These are phyloP conservation scores for Odobenus rosmarus DNA, from an alignment of 2,113 vertebrate species.

Conservation along the genomic window DNA sequence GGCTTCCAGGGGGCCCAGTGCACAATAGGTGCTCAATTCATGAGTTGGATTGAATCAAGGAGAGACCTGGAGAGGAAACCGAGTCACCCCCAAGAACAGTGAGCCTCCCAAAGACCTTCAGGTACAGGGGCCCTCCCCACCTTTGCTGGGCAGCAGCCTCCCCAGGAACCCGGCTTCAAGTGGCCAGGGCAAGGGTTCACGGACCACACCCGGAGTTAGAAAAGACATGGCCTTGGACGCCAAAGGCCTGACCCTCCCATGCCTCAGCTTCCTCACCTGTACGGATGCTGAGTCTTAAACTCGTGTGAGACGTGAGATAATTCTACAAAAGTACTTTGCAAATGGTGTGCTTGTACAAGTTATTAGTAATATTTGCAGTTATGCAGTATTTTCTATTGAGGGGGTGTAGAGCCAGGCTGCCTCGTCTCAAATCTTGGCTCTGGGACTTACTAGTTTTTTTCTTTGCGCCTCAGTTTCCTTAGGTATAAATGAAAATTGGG, in stretches of 20 bases:
- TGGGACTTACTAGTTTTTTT: neutral
- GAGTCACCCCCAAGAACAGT: neutral
- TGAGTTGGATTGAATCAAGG: neutral
- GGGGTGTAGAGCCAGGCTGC: neutral
- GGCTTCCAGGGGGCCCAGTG: neutral
- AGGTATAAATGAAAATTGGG: neutral
- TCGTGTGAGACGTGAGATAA: neutral
- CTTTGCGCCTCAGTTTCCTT: constrained; percentile 44
- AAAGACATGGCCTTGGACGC: neutral
- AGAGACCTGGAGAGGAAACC: neutral
- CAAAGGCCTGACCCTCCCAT: neutral
- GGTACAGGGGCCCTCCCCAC: neutral
- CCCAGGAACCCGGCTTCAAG: neutral
- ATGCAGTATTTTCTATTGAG: neutral
- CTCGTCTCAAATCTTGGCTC: neutral
- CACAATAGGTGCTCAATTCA: neutral
- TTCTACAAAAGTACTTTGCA: neutral
- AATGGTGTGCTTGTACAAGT: neutral
- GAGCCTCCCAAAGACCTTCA: neutral
- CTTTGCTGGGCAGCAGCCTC: neutral
- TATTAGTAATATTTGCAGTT: neutral
- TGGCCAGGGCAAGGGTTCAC: neutral
- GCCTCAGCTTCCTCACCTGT: neutral
- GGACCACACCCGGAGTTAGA: neutral
- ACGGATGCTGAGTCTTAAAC: neutral